Percentiles rank a stretch among this genome's conserved stretches.
phyloP scores from a whole-genome alignment of 2,888 invertebrate species.

The Diloba caeruleocephala region DNA sequence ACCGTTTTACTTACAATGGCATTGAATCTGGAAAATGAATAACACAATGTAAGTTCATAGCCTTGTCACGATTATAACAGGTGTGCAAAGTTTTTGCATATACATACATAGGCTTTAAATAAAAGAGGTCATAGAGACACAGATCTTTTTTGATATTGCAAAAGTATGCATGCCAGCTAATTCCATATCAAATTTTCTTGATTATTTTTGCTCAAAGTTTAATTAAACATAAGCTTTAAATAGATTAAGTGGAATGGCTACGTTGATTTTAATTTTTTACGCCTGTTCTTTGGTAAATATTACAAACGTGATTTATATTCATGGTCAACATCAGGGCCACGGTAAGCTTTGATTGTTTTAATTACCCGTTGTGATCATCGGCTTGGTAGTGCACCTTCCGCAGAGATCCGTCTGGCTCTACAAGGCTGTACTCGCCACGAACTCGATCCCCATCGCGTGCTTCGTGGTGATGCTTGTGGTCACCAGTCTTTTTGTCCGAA shows the following conservation, averaged over 20 bases:
- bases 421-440: constrained; percentile 88
- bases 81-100: neutral
- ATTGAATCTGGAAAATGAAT: constrained; percentile 80
- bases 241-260: constrained; percentile 26
- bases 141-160: neutral
- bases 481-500: constrained; percentile 88
- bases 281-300: constrained; percentile 16
- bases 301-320: constrained; percentile 38
- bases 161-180: neutral
- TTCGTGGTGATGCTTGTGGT: constrained; percentile 88
- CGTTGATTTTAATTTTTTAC: constrained; percentile 11
- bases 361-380: constrained; percentile 88
- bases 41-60: neutral
- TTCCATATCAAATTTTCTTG: constrained; percentile 3
- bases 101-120: neutral
- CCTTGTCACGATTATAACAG: too few relatives aligned
- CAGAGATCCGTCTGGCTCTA: constrained; percentile 88
- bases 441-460: constrained; percentile 88
- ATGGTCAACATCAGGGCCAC: constrained; percentile 36
- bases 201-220: constrained; percentile 6
- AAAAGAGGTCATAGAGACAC: too few relatives aligned
- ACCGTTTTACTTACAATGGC: constrained; percentile 87
- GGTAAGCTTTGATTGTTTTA: constrained; percentile 49
- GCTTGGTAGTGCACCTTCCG: constrained; percentile 89
- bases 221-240: constrained; percentile 20